Evolutionary conservation across 2,888 invertebrate genomes (phyloP).

Genomic region (Danaus chrysippus): DNA sequence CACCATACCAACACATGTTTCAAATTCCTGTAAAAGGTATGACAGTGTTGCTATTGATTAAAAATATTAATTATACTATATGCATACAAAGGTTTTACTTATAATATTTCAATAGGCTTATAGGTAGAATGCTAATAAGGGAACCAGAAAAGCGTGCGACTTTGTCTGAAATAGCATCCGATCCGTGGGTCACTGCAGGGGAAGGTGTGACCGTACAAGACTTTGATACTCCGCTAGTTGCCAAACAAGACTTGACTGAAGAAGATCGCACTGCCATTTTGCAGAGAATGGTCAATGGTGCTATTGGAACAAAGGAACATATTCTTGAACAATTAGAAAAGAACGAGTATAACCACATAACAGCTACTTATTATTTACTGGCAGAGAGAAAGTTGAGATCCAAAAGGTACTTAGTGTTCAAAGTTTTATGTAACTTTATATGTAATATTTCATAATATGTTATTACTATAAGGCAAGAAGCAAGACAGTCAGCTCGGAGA

Average conservation of each 20-base stretch:
- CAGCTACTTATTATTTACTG: slow-evolving; percentile 97
- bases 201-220: slow-evolving; percentile 78
- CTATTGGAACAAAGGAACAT: slow-evolving; percentile 95
- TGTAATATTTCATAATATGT: neutral
- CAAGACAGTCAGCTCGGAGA: slow-evolving; percentile 52
- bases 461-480: slow-evolving; percentile 41
- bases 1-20: slow-evolving; percentile 92
- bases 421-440: slow-evolving; percentile 13
- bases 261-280: slow-evolving; percentile 95
- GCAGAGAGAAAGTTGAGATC: slow-evolving; percentile 94
- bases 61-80: neutral
- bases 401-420: slow-evolving; percentile 76
- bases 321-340: slow-evolving; percentile 95
- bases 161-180: slow-evolving; percentile 90
- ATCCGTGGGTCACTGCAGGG: slow-evolving; percentile 88
- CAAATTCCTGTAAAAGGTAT: slow-evolving; percentile 89
- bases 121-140: slow-evolving; percentile 94
- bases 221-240: slow-evolving; percentile 88
- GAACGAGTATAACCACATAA: slow-evolving; percentile 98
- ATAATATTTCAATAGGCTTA: slow-evolving; percentile 80
- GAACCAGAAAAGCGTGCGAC: slow-evolving; percentile 95
- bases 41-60: slow-evolving; percentile 1
- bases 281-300: slow-evolving; percentile 97
- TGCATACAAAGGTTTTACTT: neutral
- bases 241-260: slow-evolving; percentile 92